phyloP scores from a whole-genome alignment of 1,140 invertebrate genomes.

The Drosophila serrata region DNA sequence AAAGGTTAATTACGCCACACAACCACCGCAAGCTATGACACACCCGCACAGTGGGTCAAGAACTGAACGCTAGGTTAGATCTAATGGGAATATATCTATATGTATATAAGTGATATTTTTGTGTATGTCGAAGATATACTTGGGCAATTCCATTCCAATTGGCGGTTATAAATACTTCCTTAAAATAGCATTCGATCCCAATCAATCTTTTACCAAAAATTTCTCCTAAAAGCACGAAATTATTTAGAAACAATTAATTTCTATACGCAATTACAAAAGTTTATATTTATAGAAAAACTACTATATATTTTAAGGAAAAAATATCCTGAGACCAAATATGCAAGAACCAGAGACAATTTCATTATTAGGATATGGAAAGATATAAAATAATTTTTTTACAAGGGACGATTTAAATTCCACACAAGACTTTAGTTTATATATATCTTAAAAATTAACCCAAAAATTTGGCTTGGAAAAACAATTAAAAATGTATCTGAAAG shows the following conservation, averaged over 20 bases:
- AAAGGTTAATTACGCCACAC: slow-evolving; percentile 44
- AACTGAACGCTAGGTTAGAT: background rate
- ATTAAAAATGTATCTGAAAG: background rate
- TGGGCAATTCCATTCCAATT: background rate
- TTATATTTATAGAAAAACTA: too few species aligned
- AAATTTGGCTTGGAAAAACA: too few species aligned
- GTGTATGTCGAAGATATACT: background rate
- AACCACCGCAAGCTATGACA: slow-evolving; percentile 20
- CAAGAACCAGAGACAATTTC: background rate
- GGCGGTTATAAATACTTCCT: background rate
- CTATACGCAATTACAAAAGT: background rate
- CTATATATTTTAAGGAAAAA: background rate
- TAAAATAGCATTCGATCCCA: background rate
- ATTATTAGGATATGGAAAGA: background rate
- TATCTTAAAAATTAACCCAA: too few species aligned
- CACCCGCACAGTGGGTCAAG: slow-evolving; percentile 32
- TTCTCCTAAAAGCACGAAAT: background rate
- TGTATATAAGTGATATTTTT: background rate
- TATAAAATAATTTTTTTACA: background rate
- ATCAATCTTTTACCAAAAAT: background rate
- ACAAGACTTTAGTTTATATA: background rate
- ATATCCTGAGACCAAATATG: background rate
- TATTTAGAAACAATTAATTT: background rate
- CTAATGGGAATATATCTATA: background rate
- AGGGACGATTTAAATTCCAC: background rate